Evolutionary conservation across 2,888 invertebrate species (phyloP).

Genomic region (Ormyrus labotus): DNA sequence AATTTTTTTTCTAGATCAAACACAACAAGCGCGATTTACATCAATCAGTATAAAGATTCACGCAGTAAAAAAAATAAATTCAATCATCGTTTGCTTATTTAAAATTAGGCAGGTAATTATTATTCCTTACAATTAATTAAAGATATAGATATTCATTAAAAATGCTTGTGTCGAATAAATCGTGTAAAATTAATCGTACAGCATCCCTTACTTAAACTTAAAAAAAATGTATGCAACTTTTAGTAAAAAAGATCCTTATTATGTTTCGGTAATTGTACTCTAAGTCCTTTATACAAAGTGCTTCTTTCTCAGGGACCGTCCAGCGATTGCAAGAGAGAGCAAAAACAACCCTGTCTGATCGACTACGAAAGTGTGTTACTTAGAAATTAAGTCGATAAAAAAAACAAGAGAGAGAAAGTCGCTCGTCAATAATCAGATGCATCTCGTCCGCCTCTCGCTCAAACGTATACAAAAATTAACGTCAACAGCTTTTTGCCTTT

Average conservation of each 20-base stretch:
- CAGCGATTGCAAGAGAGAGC: background rate
- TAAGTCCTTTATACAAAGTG: conserved; percentile 19
- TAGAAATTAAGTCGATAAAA: conserved; percentile 11
- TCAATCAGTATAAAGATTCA: background rate
- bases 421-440: conserved; percentile 47
- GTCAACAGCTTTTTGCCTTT: conserved; percentile 14
- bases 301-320: background rate
- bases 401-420: background rate
- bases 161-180: conserved; percentile 37
- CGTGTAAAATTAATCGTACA: conserved; percentile 36
- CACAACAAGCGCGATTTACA: background rate
- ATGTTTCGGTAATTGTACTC: conserved; percentile 45
- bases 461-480: conserved; percentile 40
- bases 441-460: conserved; percentile 35
- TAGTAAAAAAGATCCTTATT: conserved; percentile 17
- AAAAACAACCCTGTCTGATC: background rate
- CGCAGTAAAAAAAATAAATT: conserved; percentile 24
- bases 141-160: background rate
- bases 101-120: conserved; percentile 34
- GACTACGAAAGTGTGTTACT: too few relatives aligned
- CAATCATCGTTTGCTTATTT: conserved; percentile 5
- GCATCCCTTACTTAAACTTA: background rate
- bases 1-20: background rate
- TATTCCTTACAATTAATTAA: background rate
- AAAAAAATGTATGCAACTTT: conserved; percentile 27